Base-by-base conservation (phyloP, 2,888 invertebrate species). In the Criorhina ranunculi region DNA sequence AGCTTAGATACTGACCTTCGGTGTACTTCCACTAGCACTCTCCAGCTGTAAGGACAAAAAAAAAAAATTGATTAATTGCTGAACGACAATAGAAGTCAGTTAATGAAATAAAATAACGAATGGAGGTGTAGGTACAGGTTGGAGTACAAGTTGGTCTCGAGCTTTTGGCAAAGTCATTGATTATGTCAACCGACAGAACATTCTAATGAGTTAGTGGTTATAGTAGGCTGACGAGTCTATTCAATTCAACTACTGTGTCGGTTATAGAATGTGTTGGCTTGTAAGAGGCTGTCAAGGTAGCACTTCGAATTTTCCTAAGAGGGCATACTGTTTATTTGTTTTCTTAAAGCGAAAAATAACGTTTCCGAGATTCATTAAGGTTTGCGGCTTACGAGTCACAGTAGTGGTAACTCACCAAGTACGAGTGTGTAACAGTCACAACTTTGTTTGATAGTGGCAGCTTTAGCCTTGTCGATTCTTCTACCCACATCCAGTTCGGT, bases 21-120 rank as follows among this genome's bases (percentile, higher is more conserved):
- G n/a, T 57, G 24, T 62, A 53, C 49, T 69, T 51, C 42, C 24
- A 24, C 24, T 24, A 40, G 31, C 17, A 24, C 0, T 33, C 0
- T 33, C 6, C 46, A 57, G 17, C 79, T 79, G 79, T 37, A 79
- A 79, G 19, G 6, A 60, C 12, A 62, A 59, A 55, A 24, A 70
- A 57, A 53, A 31, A 19, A 55, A 44, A 15, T 46, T 70, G 60
- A 51, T 49, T 66, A 66, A 66, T 57, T 9, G 40, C n/a, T n/a
- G 15, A 44, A 12, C 33, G 51, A 66, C 37, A 51, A 24, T 51
- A 2, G 42, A 24, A 62, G 15, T 49, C 33, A 64, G 15, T 37
- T 1, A 49, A 64, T 42, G 24, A 17, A 12, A 33, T 64, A 46
- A 64, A 12, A 19, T 5, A 19, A 7, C 29, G 44, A 17, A 33